These are phyloP conservation scores for Chrysolina haemoptera DNA, from an alignment of 2,888 invertebrate species.

Conservation along the genomic window DNA sequence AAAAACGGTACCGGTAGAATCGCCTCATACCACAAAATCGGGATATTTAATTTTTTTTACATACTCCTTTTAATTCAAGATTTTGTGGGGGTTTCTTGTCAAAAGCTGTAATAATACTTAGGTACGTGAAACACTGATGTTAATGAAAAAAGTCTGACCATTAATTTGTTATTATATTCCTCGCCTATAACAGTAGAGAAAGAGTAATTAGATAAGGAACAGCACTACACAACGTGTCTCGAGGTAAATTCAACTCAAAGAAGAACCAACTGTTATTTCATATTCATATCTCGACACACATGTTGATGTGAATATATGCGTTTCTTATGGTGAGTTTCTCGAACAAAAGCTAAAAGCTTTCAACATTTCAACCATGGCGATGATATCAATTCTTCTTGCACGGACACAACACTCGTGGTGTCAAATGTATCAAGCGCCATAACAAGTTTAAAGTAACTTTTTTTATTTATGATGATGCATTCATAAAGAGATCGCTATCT, in stretches of 20 bases:
- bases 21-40: too few species aligned
- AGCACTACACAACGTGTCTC: conserved; percentile 1
- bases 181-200: not conserved
- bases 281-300: conserved; percentile 2
- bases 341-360: conserved; percentile 6
- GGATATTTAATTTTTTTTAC: too few species aligned
- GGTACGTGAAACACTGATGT: too few species aligned
- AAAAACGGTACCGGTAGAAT: too few species aligned
- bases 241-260: not conserved
- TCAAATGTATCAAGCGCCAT: conserved; percentile 2
- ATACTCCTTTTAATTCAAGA: too few species aligned
- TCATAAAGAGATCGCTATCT: conserved; percentile 6
- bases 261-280: conserved; percentile 3
- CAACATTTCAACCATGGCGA: conserved; percentile 1
- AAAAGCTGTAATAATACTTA: too few species aligned
- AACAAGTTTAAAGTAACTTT: not conserved
- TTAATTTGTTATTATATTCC: too few species aligned
- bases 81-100: too few species aligned
- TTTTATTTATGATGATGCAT: not conserved
- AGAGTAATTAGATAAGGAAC: not conserved
- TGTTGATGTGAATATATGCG: not conserved
- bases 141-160: too few species aligned
- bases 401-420: not conserved
- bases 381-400: conserved; percentile 8
- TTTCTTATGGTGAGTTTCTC: not conserved